phyloP scores from a whole-genome alignment of 2,888 invertebrate genomes.

The Caenorhabditis sp. region DNA sequence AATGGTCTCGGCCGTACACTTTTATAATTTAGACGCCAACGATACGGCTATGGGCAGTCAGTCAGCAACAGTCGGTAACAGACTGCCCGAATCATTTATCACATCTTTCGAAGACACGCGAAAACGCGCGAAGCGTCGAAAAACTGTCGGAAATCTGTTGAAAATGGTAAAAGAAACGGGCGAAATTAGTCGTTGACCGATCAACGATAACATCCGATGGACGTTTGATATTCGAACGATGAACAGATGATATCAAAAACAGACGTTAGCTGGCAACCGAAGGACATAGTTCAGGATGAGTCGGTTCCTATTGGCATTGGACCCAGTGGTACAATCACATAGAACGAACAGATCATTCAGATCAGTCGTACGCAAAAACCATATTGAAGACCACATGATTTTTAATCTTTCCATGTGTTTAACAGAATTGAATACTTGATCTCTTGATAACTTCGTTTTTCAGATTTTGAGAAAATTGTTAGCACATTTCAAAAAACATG shows the following conservation, averaged over 20 bases:
- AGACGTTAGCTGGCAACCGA: slow-evolving; percentile 21
- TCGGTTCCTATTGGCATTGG: neutral
- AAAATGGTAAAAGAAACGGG: slow-evolving; percentile 50
- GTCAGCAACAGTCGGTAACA: slow-evolving; percentile 46
- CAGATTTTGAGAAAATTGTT: too few relatives aligned
- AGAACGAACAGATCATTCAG: slow-evolving; percentile 51
- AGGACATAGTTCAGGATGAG: neutral
- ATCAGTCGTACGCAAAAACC: slow-evolving; percentile 38
- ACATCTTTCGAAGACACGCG: slow-evolving; percentile 54
- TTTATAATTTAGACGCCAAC: slow-evolving; percentile 55
- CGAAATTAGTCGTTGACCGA: slow-evolving; percentile 49
- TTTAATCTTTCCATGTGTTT: neutral
- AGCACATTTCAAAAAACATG: too few relatives aligned
- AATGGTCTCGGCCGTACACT: slow-evolving; percentile 47
- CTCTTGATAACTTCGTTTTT: neutral
- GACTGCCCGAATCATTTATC: slow-evolving; percentile 50
- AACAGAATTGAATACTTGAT: neutral
- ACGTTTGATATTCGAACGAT: slow-evolving; percentile 39
- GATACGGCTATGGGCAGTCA: slow-evolving; percentile 52
- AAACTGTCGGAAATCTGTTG: slow-evolving; percentile 30
- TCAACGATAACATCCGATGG: slow-evolving; percentile 47
- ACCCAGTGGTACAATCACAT: slow-evolving; percentile 24
- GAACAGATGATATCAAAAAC: slow-evolving; percentile 29
- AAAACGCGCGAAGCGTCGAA: slow-evolving; percentile 47
- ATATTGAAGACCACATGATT: slow-evolving; percentile 31